phyloP scores from a whole-genome alignment of 1,140 invertebrate genomes.

The Euura saliciscinereae region DNA sequence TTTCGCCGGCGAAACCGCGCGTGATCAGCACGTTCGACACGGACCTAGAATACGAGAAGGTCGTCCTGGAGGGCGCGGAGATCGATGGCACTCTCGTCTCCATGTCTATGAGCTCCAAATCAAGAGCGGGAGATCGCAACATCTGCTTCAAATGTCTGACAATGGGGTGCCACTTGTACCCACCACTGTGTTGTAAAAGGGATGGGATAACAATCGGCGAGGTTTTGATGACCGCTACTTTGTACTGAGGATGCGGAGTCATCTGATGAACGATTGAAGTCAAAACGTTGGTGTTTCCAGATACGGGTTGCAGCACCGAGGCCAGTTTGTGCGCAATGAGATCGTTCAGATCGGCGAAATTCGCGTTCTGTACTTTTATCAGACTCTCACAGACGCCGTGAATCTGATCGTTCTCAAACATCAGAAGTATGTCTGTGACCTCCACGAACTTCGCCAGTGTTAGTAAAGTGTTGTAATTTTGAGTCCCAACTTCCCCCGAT shows the following conservation, averaged over 20 bases:
- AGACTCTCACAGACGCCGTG: slow-evolving; percentile 47
- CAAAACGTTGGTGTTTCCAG: slow-evolving; percentile 31
- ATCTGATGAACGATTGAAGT: slow-evolving; percentile 49
- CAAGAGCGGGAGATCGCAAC: slow-evolving; percentile 33
- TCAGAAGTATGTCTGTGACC: slow-evolving; percentile 48
- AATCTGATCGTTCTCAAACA: slow-evolving; percentile 61
- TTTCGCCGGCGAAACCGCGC: slow-evolving; percentile 38
- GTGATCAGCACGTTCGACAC: slow-evolving; percentile 54
- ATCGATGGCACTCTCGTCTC: slow-evolving; percentile 36
- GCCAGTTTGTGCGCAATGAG: slow-evolving; percentile 58
- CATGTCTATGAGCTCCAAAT: slow-evolving; percentile 30
- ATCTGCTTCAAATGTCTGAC: slow-evolving; percentile 46
- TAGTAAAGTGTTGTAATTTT: slow-evolving; percentile 62
- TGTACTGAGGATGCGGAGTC: slow-evolving; percentile 57
- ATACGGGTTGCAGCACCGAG: slow-evolving; percentile 54
- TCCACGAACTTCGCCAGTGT: slow-evolving; percentile 58
- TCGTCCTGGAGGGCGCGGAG: not conserved
- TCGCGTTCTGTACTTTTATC: slow-evolving; percentile 43
- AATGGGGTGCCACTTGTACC: slow-evolving; percentile 45
- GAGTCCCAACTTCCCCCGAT: slow-evolving; percentile 60
- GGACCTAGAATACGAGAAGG: slow-evolving; percentile 39
- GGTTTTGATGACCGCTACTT: slow-evolving; percentile 56
- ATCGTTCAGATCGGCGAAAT: slow-evolving; percentile 56
- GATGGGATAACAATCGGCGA: slow-evolving; percentile 43
- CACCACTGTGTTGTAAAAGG: slow-evolving; percentile 43